These are phyloP conservation scores for Hartigia nigra DNA, from an alignment of 2,888 invertebrate genomes.

Conservation along the genomic window DNA sequence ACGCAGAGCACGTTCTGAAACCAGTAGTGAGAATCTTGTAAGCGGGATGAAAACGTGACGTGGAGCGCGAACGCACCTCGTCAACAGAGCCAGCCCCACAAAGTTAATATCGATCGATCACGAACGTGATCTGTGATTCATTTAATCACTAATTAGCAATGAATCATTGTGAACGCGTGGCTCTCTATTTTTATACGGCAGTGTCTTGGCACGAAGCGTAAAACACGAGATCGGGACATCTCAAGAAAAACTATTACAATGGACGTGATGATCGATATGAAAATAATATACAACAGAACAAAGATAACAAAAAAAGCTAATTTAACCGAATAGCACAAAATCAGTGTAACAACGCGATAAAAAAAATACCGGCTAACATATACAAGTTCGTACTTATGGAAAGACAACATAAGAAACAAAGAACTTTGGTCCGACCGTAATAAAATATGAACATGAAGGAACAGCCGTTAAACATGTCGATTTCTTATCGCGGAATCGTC, in stretches of 20 bases:
- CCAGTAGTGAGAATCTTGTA: background rate
- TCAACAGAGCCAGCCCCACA: background rate
- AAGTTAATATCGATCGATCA: background rate
- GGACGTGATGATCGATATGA: background rate
- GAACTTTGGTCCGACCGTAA: background rate
- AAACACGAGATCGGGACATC: conserved; percentile 6
- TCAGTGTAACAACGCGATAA: background rate
- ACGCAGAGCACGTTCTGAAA: background rate
- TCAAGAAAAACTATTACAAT: background rate
- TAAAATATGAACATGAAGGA: background rate
- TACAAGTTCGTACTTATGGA: background rate
- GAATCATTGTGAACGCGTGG: background rate
- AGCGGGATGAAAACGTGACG: background rate
- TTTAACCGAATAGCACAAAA: background rate
- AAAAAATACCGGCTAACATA: background rate
- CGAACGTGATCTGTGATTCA: background rate
- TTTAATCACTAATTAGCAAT: background rate
- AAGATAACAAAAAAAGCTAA: background rate
- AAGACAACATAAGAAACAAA: background rate
- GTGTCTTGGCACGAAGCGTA: conserved; percentile 39
- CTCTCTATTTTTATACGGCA: conserved; percentile 29
- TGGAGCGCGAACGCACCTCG: background rate
- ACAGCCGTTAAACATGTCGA: background rate
- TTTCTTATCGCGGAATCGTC: background rate
- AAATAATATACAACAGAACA: background rate